phyloP scores from a whole-genome alignment of 2,113 vertebrate species.

The Petromus typicus region DNA sequence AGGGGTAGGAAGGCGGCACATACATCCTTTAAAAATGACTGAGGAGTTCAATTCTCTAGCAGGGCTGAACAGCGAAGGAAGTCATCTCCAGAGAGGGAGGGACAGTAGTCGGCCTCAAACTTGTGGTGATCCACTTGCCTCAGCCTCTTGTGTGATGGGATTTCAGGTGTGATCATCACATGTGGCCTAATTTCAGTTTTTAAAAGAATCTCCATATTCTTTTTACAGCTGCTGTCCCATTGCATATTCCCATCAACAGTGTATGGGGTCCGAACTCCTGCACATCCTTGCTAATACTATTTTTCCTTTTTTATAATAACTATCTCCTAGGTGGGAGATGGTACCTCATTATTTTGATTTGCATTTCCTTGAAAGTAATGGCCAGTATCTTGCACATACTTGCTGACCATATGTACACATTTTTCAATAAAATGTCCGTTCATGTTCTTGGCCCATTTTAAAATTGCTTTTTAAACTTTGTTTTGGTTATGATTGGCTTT shows the following conservation, averaged over 20 bases:
- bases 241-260: not conserved
- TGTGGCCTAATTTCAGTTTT: not conserved
- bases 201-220: not conserved
- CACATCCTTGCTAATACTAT: not conserved
- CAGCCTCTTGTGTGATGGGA: not conserved
- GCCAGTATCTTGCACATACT: not conserved
- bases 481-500: not conserved
- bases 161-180: not conserved
- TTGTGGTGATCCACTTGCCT: not conserved
- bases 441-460: not conserved
- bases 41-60: not conserved
- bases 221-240: not conserved
- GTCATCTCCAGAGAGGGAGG: not conserved
- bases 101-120: not conserved
- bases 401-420: not conserved
- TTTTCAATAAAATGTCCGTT: not conserved
- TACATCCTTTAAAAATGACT: not conserved
- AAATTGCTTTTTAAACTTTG: not conserved
- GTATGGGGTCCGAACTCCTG: not conserved
- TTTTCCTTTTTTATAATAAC: not conserved
- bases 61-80: not conserved
- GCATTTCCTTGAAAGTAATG: not conserved
- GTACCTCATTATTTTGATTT: not conserved
- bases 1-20: not conserved
- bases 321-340: not conserved